These are phyloP conservation scores for Camponotus vicinus DNA, from an alignment of 1,140 invertebrate species.

Conservation along the genomic window DNA sequence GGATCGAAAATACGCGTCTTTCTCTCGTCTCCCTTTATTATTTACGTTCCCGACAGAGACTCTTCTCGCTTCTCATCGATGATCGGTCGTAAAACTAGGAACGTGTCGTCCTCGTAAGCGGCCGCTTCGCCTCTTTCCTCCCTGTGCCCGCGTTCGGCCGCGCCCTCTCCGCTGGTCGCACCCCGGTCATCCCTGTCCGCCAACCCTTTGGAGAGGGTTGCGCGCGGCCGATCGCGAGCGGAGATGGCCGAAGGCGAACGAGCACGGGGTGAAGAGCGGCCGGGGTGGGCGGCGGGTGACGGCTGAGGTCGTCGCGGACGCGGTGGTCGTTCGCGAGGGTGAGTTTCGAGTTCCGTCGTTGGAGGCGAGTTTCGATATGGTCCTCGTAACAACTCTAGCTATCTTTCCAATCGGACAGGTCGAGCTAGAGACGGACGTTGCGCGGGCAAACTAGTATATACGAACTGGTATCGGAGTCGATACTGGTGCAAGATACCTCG, in stretches of 20 bases:
- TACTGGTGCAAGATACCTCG: neutral
- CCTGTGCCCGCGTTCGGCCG: slow-evolving; percentile 41
- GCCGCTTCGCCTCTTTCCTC: neutral
- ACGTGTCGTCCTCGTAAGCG: neutral
- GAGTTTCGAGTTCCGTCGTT: slow-evolving; percentile 41
- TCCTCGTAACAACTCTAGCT: slow-evolving; percentile 31
- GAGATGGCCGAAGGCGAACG: slow-evolving; percentile 48
- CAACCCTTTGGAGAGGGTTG: slow-evolving; percentile 39
- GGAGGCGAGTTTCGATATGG: slow-evolving; percentile 18
- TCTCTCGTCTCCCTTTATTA: neutral
- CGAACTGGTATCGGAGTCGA: neutral
- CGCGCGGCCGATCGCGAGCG: slow-evolving; percentile 41
- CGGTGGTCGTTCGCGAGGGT: slow-evolving; percentile 11
- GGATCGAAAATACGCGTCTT: neutral
- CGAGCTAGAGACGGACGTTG: neutral
- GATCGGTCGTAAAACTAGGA: neutral
- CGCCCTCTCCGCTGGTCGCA: slow-evolving; percentile 48
- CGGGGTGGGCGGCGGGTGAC: slow-evolving; percentile 16
- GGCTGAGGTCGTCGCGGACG: slow-evolving; percentile 51
- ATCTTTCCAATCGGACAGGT: slow-evolving; percentile 43
- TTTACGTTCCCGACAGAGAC: neutral
- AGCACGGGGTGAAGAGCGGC: neutral
- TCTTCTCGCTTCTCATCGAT: neutral
- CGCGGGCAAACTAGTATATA: neutral
- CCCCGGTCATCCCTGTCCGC: slow-evolving; percentile 44